Base-by-base conservation (phyloP, 2,888 invertebrate species). In the Synanthedon formicaeformis region DNA sequence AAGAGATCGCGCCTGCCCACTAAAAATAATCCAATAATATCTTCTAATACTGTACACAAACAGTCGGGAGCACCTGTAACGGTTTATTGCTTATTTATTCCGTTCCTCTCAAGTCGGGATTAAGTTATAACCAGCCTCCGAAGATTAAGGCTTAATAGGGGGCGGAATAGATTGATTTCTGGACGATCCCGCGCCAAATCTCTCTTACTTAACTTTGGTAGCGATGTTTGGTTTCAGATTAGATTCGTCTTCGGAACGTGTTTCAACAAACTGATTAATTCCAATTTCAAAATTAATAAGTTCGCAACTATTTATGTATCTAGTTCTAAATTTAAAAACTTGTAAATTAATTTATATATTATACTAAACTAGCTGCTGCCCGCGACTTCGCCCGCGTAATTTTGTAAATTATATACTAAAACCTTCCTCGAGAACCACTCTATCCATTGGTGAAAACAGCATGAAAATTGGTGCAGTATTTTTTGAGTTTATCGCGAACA, bases 31-130 rank as follows among this genome's bases (percentile, higher is more conserved):
- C 68, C 66, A 60, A 57, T 66, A 69, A 75, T 69, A 75, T 64
- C 69, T 70, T 66, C 54, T 16, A n/a, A 12, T 50, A 54, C 40
- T 50, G 11, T n/a, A 49, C 18, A 49, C 49, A 49, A 16, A 23
- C 23, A 16, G 23, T 16, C 18, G 13, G 40, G 23, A 40, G 73
- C 82, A 84, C 85, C 85, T 83, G 85, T 77, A 78, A 75, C 78
- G 78, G 79, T 83, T 84, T 84, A 84, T 85, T 77, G 79, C 80
- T 84, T 85, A 85, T 86, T 85, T 86, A 86, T 83, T 77, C 79
- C 73, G 75, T 73, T 76, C 75, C 83, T 83, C 78, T 83, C 78
- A 81, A 82, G 75, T 75, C 71, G 62, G 80, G 86, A 85, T 86
- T 85, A 85, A 85, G 84, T 86, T 86, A 86, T 84, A 82, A 81